Base-by-base conservation (phyloP, 92 coral and sea anemone species). In the Heteractis magnifica region DNA sequence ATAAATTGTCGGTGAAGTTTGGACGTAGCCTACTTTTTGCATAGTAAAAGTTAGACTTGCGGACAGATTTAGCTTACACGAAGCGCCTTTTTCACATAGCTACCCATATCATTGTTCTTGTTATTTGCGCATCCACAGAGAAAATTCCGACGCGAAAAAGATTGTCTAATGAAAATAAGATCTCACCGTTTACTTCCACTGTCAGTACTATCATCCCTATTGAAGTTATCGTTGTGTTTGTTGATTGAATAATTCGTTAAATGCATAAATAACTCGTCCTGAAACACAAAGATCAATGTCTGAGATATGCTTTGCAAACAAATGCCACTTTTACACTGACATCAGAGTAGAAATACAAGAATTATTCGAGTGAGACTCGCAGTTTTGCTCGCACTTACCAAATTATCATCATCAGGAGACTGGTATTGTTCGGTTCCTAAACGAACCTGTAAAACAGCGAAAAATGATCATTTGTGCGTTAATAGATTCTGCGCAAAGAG, bases 251-350 rank as follows among this genome's bases (percentile, higher is more conserved):
- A 95, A 80, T 95, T 95, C 12, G 98, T 95, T 51, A 95, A 87
- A 83, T 95, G 98, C 98, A 95, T 95, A 65, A 92, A 95, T 55
- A 94, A 91, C 84, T 95, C 98, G 70, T 92, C 95, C 98, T 95
- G 15, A 60, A 68, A n/a, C 13, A 65, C 20, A n/a, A 48, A 12
- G 70, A 26, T 0, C 72, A 65, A 6, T 10, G 10, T n/a, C 1
- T 5, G 34, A 5, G 20, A 5, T 65, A 53, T 53, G 0, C 41
- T 4, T 12, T 2, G 6, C 6, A 23, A 65, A 16, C 44, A 34
- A 34, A 34, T 34, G 44, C 44, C 44, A 34, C 44, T 34, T 34
- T 34, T 34, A 2, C 44, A 1, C 2, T 34, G 44, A 34, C 3
- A 34, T 34, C 44, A 34, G 44, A 34, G 44, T 34, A 34, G 44